phyloP scores from a whole-genome alignment of 1,140 invertebrate genomes.

The Ceratina japonica region DNA sequence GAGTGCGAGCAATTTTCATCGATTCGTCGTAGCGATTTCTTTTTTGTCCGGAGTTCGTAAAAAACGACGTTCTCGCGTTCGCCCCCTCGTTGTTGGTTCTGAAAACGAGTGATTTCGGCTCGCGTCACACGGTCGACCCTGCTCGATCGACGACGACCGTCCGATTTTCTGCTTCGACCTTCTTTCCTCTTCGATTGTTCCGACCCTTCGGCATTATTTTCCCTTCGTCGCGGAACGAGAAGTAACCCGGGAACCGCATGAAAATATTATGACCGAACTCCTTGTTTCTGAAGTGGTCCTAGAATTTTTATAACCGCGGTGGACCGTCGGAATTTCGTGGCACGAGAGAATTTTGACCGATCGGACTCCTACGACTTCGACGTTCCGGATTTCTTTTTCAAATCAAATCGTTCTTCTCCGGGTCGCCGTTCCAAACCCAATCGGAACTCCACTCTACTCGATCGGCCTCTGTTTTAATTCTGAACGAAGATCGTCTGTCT shows the following conservation, averaged over 20 bases:
- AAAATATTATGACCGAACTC: constrained; percentile 5
- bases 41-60: not conserved
- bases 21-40: no score
- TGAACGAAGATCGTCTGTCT: not conserved
- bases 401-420: no score
- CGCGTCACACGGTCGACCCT: not conserved
- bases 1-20: not conserved
- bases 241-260: not conserved
- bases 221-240: not conserved
- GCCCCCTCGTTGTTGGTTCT: not conserved
- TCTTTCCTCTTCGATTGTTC: no score
- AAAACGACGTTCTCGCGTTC: not conserved
- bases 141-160: not conserved
- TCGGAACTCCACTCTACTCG: no score
- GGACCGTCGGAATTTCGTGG: not conserved
- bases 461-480: not conserved
- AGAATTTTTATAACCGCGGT: constrained; percentile 19
- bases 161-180: not conserved
- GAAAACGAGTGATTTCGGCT: not conserved
- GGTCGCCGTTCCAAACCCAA: not conserved
- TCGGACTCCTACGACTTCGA: no score
- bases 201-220: not conserved
- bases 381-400: no score
- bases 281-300: not conserved
- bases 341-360: not conserved